Evolutionary conservation across 2,888 invertebrate species (phyloP), one percentile per base, ranked within the genome.

Genomic region (Acleris holmiana): DNA sequence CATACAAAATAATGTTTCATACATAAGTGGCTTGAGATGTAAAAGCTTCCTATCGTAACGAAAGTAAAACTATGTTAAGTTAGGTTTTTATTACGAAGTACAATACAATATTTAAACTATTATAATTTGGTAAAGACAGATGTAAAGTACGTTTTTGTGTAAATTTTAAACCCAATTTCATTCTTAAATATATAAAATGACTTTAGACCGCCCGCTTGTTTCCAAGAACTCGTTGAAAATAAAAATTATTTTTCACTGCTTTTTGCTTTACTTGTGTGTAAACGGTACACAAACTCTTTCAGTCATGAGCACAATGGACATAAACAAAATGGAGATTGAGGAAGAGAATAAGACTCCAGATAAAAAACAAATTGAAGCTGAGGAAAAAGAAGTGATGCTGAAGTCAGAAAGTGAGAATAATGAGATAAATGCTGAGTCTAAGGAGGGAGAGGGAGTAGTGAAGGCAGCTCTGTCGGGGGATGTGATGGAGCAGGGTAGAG

Each of bases 401-500:
- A 95, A 95, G 82, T 93, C 91, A 41, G 95, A 95, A 73, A 94
- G 94, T 60, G 84, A 82, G 35, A 80, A 77, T 25, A 71, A 76
- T 73, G 94, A 94, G 76, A 91, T 93, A 63, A 90, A 88, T 57
- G 80, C 86, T 19, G 91, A 93, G 49, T 75, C 86, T 10, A 82
- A 91, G 60, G 93, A 94, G 70, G 91, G 89, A 56, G 94, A 87
- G 46, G 89, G 89, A 1, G 85, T 85, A 10, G 90, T 89, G 44
- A 90, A 89, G 71, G 91, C 94, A 7, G 94, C 94, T 48, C 85
- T 91, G n/a, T 89, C 88, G 2, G 92, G 93, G 17, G 90, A 90
- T 67, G 93, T 94, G 19, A 94, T 93, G 6, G 94, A 94, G 73
- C 95, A 95, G 73, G 96, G 95, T 56, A 94, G 95, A 68, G 96